A percentile compares a stretch with the other conserved stretches of the same genome.
Evolutionary conservation across 2,113 vertebrate genomes (phyloP).

Genomic region (Neotoma lepida): DNA sequence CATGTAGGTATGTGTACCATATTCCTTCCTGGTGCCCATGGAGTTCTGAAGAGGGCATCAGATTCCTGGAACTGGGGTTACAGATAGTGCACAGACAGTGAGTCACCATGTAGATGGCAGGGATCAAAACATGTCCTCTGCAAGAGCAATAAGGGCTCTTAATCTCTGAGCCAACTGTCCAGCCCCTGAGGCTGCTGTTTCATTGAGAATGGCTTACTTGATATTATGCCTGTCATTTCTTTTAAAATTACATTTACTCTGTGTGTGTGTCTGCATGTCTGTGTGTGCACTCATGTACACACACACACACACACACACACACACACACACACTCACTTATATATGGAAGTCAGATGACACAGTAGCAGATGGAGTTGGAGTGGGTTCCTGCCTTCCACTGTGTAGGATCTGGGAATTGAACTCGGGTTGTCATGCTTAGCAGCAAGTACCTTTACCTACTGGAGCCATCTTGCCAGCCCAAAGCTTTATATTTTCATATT

Average conservation of each 20-base stretch:
- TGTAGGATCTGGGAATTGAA: not conserved
- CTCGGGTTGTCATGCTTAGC: not conserved
- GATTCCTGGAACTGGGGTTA: not conserved
- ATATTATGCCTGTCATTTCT: not conserved
- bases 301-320: too few relatives aligned
- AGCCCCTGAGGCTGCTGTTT: not conserved
- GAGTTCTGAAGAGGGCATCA: not conserved
- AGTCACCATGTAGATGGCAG: not conserved
- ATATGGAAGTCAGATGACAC: not conserved
- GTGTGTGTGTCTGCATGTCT: not conserved
- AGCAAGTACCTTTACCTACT: too few relatives aligned
- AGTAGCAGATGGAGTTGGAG: too few relatives aligned
- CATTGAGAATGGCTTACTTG: not conserved
- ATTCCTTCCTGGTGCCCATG: not conserved
- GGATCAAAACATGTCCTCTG: not conserved
- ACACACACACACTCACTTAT: not conserved
- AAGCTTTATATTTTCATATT: slow-evolving; percentile 6
- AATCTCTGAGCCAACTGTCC: not conserved
- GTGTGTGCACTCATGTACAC: not conserved
- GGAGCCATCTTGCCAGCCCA: not conserved
- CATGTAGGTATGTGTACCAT: not conserved
- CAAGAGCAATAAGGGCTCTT: not conserved
- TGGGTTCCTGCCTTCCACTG: not conserved
- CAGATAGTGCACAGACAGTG: not conserved
- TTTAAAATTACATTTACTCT: not conserved